Conservation (phyloP, 1,140 invertebrate species). For the Steinernema feltiae region DNA sequence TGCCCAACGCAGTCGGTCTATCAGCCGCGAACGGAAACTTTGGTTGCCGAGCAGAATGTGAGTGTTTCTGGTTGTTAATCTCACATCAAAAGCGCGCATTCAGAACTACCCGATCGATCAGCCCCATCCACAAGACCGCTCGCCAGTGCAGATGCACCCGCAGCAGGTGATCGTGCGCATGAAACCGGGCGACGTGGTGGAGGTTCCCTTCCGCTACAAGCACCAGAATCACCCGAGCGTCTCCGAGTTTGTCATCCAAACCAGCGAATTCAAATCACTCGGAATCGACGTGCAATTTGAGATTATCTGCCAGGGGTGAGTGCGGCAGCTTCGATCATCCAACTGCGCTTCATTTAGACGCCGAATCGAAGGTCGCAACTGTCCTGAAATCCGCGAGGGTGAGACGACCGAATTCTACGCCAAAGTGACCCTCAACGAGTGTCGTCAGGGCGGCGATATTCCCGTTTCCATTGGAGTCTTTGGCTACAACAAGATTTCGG, state of each 20-base stretch:
- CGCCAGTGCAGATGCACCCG: slow-evolving; percentile 48
- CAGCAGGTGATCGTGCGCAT: slow-evolving; percentile 52
- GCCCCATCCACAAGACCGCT: slow-evolving; percentile 40
- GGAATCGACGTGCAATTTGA: slow-evolving; percentile 50
- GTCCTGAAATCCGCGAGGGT: slow-evolving; percentile 42
- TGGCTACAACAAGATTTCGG: slow-evolving; percentile 54
- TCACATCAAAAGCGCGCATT: slow-evolving; percentile 29
- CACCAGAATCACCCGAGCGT: slow-evolving; percentile 40
- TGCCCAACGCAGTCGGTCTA: slow-evolving; percentile 43
- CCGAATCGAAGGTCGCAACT: slow-evolving; percentile 35
- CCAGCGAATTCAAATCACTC: slow-evolving; percentile 42
- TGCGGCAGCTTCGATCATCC: neutral
- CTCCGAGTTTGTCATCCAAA: slow-evolving; percentile 48
- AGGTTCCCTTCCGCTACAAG: slow-evolving; percentile 53
- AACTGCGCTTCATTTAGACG: slow-evolving; percentile 35
- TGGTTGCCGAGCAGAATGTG: slow-evolving; percentile 43
- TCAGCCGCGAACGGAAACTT: slow-evolving; percentile 46
- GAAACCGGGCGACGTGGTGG: slow-evolving; percentile 50
- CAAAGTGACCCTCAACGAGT: slow-evolving; percentile 47
- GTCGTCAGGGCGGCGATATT: slow-evolving; percentile 42
- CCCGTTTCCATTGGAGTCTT: slow-evolving; percentile 51
- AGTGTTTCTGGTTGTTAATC: slow-evolving; percentile 5
- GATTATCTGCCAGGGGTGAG: slow-evolving; percentile 49
- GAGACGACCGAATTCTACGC: slow-evolving; percentile 48
- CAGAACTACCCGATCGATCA: slow-evolving; percentile 49